A percentile compares a stretch with the other conserved stretches of the same genome.
Evolutionary conservation across 2,113 vertebrate species (phyloP).

Genomic region (Paraplagusia blochii): DNA sequence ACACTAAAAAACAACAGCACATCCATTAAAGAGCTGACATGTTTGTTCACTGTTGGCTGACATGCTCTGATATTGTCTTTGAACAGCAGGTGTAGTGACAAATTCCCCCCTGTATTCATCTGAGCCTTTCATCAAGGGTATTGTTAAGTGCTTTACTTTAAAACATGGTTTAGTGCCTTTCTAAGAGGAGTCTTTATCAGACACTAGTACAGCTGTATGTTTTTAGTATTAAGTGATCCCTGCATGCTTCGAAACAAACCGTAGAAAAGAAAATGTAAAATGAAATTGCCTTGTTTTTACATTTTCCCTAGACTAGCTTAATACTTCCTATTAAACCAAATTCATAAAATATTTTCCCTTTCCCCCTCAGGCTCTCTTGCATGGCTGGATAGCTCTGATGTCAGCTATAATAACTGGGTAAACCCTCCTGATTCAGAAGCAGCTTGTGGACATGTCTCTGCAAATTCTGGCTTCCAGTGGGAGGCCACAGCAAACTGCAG

Average conservation of each 20-base stretch:
- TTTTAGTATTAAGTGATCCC: constrained; percentile 31
- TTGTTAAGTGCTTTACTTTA: constrained; percentile 49
- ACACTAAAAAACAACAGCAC: too few species aligned
- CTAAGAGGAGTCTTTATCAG: constrained; percentile 26
- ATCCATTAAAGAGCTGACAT: neutral
- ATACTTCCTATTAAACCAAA: neutral
- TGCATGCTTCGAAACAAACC: neutral
- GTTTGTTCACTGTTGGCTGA: constrained; percentile 21
- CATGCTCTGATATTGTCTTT: constrained; percentile 44
- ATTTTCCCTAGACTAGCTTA: neutral
- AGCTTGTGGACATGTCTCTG: constrained; percentile 79
- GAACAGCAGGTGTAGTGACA: constrained; percentile 42
- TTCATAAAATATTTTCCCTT: too few species aligned
- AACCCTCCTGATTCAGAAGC: constrained; percentile 48
- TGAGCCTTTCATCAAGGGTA: constrained; percentile 20
- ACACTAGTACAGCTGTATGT: constrained; percentile 3
- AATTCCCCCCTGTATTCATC: constrained; percentile 28
- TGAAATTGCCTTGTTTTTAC: neutral
- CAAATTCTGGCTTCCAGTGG: constrained; percentile 81
- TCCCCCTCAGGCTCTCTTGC: constrained; percentile 72
- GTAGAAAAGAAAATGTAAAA: neutral
- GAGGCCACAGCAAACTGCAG: constrained; percentile 80
- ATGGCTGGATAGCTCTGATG: constrained; percentile 86
- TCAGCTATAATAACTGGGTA: constrained; percentile 85
- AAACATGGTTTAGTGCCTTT: constrained; percentile 33